Conservation (phyloP, 2,113 vertebrate genomes). For the Isurus oxyrinchus region DNA sequence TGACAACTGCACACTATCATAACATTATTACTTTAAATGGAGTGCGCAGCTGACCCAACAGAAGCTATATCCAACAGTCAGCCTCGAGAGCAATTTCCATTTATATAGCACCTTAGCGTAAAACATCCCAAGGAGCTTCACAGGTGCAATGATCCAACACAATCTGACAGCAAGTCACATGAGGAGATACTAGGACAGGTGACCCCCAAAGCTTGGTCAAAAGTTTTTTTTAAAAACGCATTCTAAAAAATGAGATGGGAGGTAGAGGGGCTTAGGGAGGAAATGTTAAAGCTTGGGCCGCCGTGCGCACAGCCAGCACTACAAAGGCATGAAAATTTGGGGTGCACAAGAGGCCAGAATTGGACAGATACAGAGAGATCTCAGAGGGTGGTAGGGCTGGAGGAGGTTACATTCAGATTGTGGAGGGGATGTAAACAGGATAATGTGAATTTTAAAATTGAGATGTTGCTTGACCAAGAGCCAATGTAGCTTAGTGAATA, state of each 20-base stretch:
- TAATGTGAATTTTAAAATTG: not conserved
- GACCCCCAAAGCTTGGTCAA: not conserved
- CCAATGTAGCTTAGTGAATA: not conserved
- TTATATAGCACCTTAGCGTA: not conserved
- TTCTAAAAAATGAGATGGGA: not conserved
- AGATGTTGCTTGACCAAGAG: too few relatives aligned
- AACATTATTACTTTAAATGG: not conserved
- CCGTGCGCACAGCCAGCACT: not conserved
- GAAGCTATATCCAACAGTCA: not conserved
- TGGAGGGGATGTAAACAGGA: not conserved
- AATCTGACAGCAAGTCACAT: not conserved
- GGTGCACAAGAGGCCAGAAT: not conserved
- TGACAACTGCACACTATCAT: not conserved
- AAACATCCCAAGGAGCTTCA: not conserved
- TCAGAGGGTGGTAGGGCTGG: not conserved
- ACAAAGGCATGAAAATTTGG: not conserved
- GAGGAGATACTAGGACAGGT: not conserved
- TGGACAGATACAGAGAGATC: not conserved
- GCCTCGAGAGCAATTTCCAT: not conserved
- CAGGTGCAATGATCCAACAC: not conserved
- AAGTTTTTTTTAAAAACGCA: not conserved
- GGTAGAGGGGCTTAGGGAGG: not conserved
- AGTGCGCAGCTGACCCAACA: not conserved
- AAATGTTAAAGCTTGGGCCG: not conserved
- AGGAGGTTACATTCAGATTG: not conserved